Evolutionary conservation across 2,113 vertebrate genomes (phyloP), one percentile per base, ranked within the genome.

Genomic region (Sapayoa aenigma): DNA sequence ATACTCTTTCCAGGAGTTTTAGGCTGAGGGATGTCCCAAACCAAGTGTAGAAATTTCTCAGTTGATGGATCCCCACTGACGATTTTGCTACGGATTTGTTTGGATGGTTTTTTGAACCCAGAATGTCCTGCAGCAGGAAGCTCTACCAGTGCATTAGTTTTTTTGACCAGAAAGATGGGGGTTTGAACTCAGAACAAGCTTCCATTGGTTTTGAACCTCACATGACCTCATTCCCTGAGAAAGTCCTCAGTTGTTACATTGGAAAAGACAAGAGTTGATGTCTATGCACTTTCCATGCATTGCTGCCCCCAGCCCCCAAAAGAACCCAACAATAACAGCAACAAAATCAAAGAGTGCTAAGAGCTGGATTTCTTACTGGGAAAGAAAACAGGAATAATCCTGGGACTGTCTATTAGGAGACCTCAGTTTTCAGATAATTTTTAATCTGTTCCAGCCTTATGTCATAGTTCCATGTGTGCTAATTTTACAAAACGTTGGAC

Each of bases 401-500:
- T 52, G 14, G 22, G 4, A 11, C 8, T 65, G 0, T 25, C 37
- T 71, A 23, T 21, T 31, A 55, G 46, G n/a, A 82, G 19, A 79
- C 5, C 19, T 76, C 59, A 7, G 4, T 33, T 87, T 62, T 37
- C 24, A 66, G 16, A 33, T 28, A 23, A 47, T 42, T 41, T 82
- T 83, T 66, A 66, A 85, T 73, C 75, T 8, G 23, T 76, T 72
- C 66, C 52, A 22, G 33, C 19, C 76, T 79, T 15, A 16, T 5
- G 27, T 3, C 7, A 35, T 6, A 1, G 4, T 13, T 27, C 30
- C 16, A 15, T 0, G 0, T 46, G 60, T 46, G 31, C 14, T 72
- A 24, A 27, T 81, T 78, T 62, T 20, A 58, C 18, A 53, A 28
- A 80, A 60, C 20, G 23, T 9, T 80, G 37, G 19, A 66, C 27